Evolutionary conservation across 2,888 invertebrate genomes (phyloP).

Genomic region (Dasysyrphus tricinctus): DNA sequence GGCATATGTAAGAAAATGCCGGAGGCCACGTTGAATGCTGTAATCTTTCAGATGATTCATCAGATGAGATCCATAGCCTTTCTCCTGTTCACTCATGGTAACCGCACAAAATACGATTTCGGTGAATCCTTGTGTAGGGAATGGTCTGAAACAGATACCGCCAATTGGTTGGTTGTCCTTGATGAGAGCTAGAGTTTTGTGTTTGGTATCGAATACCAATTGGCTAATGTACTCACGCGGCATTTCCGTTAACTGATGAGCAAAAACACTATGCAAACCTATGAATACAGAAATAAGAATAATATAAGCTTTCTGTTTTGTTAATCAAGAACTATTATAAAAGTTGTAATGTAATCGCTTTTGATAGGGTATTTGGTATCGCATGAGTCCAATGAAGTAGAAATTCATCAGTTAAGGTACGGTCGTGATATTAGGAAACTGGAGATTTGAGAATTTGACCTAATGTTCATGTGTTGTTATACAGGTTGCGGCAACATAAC

Average conservation of each 20-base stretch:
- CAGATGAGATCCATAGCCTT: conserved; percentile 97
- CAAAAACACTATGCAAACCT: conserved; percentile 94
- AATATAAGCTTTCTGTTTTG: neutral
- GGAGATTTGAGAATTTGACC: too few species aligned
- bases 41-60: conserved; percentile 99
- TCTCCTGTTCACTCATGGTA: conserved; percentile 95
- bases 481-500: too few species aligned
- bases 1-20: conserved; percentile 96
- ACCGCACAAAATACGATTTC: conserved; percentile 99
- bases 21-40: conserved; percentile 93
- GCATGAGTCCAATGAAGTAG: too few species aligned
- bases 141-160: conserved; percentile 97
- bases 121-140: conserved; percentile 95
- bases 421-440: too few species aligned
- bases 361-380: too few species aligned
- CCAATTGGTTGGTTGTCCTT: conserved; percentile 96
- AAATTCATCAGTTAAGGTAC: too few species aligned
- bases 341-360: too few species aligned
- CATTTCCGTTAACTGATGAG: conserved; percentile 96
- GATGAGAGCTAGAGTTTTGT: conserved; percentile 93
- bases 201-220: conserved; percentile 94
- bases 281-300: neutral
- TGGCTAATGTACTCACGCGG: conserved; percentile 97
- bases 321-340: too few species aligned
- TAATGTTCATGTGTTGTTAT: too few species aligned